Conservation (phyloP, 2,113 vertebrate genomes). For the Anguilla japonica region DNA sequence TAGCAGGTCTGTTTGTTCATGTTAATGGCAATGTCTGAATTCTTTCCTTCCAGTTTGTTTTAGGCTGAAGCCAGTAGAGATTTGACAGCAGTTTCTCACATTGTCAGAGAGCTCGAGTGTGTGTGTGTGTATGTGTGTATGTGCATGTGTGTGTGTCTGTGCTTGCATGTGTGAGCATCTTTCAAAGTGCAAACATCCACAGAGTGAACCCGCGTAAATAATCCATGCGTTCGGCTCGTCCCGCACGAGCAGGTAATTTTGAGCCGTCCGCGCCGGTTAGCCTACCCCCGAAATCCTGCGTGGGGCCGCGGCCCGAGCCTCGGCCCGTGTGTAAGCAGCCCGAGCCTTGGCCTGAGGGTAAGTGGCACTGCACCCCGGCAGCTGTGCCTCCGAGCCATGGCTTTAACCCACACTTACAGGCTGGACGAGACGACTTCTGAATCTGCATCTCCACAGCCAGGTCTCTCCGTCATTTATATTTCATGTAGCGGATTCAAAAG, state of each 20-base stretch:
- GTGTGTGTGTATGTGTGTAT: background rate
- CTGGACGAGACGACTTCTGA: background rate
- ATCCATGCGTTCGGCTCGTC: background rate
- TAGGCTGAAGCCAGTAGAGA: background rate
- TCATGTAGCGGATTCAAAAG: background rate
- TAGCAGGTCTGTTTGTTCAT: background rate
- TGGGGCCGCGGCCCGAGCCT: background rate
- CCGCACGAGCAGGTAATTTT: background rate
- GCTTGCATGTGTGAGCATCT: background rate
- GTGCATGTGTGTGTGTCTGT: background rate
- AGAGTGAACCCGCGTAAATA: background rate
- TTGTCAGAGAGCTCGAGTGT: background rate
- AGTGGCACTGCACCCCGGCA: too few species aligned
- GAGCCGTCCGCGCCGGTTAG: background rate
- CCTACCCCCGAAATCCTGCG: background rate
- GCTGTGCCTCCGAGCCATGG: too few species aligned
- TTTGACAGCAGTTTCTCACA: background rate
- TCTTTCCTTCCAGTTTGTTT: constrained; percentile 17
- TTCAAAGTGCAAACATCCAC: background rate
- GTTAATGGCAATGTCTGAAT: background rate
- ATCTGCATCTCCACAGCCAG: background rate
- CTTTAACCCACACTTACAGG: background rate
- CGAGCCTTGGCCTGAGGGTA: too few species aligned
- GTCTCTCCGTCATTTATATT: constrained; percentile 4
- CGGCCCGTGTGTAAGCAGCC: too few species aligned